phyloP scores from a whole-genome alignment of 1,140 invertebrate species.

The Drosophila equinoxialis region DNA sequence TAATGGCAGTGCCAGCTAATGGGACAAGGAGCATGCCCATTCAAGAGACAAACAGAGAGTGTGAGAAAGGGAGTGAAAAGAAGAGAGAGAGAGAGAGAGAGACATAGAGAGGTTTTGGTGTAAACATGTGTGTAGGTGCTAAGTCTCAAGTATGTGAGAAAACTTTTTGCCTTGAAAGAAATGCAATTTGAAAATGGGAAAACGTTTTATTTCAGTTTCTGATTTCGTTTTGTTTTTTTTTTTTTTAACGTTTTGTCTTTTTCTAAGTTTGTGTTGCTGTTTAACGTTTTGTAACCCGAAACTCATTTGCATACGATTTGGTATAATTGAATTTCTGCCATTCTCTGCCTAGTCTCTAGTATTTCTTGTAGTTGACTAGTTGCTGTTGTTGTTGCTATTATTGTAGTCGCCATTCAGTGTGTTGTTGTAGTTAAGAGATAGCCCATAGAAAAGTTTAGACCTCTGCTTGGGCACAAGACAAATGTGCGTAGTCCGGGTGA shows the following conservation, averaged over 20 bases:
- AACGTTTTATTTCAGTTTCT: constrained; percentile 40
- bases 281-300: constrained; percentile 56
- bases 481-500: constrained; percentile 65
- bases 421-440: constrained; percentile 43
- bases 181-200: constrained; percentile 73
- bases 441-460: constrained; percentile 57
- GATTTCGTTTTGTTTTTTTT: constrained; percentile 14
- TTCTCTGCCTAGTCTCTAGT: constrained; percentile 11
- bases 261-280: constrained; percentile 39
- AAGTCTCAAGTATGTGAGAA: constrained; percentile 11
- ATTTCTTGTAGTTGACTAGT: not conserved
- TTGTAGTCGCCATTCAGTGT: too few species aligned
- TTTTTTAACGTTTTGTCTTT: not conserved
- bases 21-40: not conserved
- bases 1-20: constrained; percentile 44
- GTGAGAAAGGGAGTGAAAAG: not conserved
- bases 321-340: constrained; percentile 68
- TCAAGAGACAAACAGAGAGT: not conserved
- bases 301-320: constrained; percentile 76
- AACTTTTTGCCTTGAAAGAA: constrained; percentile 24
- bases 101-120: not conserved
- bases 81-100: not conserved
- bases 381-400: constrained; percentile 9
- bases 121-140: constrained; percentile 25
- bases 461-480: constrained; percentile 46